Percentiles rank a stretch among this genome's conserved stretches.
These are phyloP conservation scores for Drosophila gaucha DNA, from an alignment of 2,888 invertebrate species.

Conservation along the genomic window DNA sequence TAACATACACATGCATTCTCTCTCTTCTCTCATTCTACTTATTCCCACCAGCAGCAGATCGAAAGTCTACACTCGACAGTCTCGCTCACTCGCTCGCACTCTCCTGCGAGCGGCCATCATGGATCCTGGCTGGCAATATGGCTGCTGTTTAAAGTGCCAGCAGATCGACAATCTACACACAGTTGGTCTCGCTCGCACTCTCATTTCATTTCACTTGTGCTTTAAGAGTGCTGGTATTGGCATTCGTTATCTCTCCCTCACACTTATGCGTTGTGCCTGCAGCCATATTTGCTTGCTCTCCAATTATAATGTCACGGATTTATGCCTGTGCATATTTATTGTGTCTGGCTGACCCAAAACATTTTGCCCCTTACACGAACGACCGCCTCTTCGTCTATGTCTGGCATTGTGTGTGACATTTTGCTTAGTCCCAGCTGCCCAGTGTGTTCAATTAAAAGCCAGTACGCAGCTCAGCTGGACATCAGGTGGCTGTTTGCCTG, in stretches of 20 bases:
- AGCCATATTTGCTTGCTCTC: conserved; percentile 30
- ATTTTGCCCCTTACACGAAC: background rate
- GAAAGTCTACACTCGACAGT: background rate
- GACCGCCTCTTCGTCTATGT: background rate
- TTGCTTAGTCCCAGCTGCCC: conserved; percentile 41
- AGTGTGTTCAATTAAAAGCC: conserved; percentile 70
- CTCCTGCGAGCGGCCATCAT: too few relatives aligned
- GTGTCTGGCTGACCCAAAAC: conserved; percentile 47
- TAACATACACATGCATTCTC: too few relatives aligned
- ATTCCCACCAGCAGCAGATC: background rate
- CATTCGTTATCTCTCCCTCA: background rate
- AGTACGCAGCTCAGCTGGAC: conserved; percentile 47
- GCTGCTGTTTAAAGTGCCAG: background rate
- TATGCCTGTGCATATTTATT: conserved; percentile 68
- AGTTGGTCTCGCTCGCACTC: background rate
- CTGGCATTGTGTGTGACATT: conserved; percentile 30
- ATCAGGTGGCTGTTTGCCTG: conserved; percentile 61
- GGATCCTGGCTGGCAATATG: too few relatives aligned
- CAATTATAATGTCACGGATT: conserved; percentile 71
- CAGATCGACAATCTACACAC: conserved; percentile 13
- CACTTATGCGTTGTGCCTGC: background rate
- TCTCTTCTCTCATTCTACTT: background rate
- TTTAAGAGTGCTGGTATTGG: background rate
- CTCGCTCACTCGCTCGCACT: background rate
- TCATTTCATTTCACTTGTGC: background rate